Percentiles rank a stretch among this genome's conserved stretches.
Evolutionary conservation across 2,113 vertebrate genomes (phyloP).

Genomic region (Stegostoma tigrinum): DNA sequence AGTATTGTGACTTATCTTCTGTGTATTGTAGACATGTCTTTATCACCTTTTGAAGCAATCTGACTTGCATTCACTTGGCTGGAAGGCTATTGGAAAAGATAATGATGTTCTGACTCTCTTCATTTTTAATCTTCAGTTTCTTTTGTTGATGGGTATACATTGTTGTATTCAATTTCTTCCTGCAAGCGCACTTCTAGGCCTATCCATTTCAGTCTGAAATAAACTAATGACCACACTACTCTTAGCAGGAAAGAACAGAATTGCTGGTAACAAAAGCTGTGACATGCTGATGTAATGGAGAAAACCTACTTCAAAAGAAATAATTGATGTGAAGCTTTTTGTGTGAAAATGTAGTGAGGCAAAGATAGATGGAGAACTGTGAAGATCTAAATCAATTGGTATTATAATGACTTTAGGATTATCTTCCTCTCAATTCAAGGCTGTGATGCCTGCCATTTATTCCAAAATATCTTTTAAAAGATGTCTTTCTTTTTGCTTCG

Average conservation of each 20-base stretch:
- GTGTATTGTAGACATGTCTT: neutral
- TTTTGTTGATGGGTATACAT: neutral
- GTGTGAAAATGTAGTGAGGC: constrained; percentile 2
- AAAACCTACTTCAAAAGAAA: neutral
- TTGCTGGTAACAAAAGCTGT: constrained; percentile 15
- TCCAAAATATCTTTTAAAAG: neutral
- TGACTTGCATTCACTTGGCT: neutral
- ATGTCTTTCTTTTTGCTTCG: neutral
- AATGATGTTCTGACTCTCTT: neutral
- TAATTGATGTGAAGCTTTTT: constrained; percentile 13
- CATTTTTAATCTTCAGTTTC: constrained; percentile 7
- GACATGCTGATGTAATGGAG: constrained; percentile 14
- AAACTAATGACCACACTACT: neutral
- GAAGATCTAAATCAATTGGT: neutral
- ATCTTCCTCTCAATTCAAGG: neutral
- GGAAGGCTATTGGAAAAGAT: constrained; percentile 5
- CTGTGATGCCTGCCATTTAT: neutral
- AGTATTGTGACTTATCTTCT: neutral
- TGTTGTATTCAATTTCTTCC: constrained; percentile 22
- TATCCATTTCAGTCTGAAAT: constrained; percentile 27
- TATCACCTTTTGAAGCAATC: neutral
- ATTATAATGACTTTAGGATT: neutral
- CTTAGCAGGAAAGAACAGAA: neutral
- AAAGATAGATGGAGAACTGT: neutral
- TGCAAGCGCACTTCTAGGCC: neutral